Conservation (phyloP, 1,140 invertebrate genomes). For the Samia ricini region DNA sequence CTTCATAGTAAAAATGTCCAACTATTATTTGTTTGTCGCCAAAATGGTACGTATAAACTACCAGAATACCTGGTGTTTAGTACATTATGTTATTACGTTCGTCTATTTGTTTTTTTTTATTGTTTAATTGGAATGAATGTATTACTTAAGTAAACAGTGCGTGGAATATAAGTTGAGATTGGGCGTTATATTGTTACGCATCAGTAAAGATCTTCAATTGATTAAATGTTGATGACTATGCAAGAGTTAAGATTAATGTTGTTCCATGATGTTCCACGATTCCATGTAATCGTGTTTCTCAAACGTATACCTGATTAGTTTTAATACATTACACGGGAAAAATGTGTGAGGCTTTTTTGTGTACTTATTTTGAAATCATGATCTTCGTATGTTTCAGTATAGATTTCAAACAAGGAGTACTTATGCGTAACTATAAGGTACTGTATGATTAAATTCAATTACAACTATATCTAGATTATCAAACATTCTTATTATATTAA, state of each 20-base stretch:
- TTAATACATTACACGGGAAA: neutral
- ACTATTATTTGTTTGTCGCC: too few relatives aligned
- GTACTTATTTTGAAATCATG: neutral
- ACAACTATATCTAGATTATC: too few relatives aligned
- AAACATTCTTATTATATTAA: too few relatives aligned
- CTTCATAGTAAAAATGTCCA: neutral
- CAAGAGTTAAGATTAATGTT: conserved; percentile 46
- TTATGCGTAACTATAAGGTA: too few relatives aligned
- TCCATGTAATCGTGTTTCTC: conserved; percentile 3
- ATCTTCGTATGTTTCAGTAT: neutral
- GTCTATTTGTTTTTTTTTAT: neutral
- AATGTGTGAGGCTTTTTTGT: neutral
- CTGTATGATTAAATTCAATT: too few relatives aligned
- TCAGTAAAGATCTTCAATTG: conserved; percentile 30
- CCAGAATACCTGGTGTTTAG: too few relatives aligned
- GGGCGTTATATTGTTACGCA: neutral
- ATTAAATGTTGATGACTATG: conserved; percentile 54
- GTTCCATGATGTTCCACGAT: conserved; percentile 3
- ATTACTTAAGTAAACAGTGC: neutral
- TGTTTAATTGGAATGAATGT: neutral
- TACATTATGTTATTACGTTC: neutral
- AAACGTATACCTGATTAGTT: conserved; percentile 6
- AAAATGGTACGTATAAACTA: too few relatives aligned
- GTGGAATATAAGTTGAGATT: neutral
- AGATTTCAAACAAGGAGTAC: too few relatives aligned